These are phyloP conservation scores for Tetrax tetrax DNA, from an alignment of 2,113 vertebrate species.

Conservation along the genomic window DNA sequence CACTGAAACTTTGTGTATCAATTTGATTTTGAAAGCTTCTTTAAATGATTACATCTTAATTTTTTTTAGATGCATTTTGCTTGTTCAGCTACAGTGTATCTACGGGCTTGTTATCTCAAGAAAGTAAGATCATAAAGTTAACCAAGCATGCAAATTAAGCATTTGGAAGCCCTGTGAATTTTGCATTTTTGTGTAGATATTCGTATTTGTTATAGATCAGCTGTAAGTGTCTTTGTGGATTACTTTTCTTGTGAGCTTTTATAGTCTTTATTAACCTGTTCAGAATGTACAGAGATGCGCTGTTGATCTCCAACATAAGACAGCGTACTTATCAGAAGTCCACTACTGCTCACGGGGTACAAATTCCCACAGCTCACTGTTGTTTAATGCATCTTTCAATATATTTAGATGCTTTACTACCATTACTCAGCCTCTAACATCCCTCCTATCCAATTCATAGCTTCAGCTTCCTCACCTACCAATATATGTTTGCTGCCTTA, in stretches of 20 bases:
- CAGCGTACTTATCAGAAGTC: not conserved
- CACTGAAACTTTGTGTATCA: not conserved
- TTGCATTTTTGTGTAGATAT: not conserved
- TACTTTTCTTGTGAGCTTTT: not conserved
- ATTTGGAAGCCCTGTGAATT: not conserved
- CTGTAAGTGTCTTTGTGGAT: not conserved
- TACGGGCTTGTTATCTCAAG: not conserved
- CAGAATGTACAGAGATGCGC: not conserved
- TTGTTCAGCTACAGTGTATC: not conserved
- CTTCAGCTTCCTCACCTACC: constrained; percentile 30
- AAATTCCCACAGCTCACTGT: not conserved
- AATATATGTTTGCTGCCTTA: not conserved
- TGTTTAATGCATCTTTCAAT: not conserved
- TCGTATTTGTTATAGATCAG: not conserved
- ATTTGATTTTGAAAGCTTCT: not conserved
- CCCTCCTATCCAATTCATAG: not conserved
- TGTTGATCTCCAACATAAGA: not conserved
- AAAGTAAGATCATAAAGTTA: not conserved
- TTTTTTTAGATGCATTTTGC: not conserved
- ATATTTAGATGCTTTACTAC: constrained; percentile 12
- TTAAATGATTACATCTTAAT: accelerated
- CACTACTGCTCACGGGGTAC: not conserved
- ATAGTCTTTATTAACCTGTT: not conserved
- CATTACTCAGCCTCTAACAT: not conserved
- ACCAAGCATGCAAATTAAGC: not conserved